Conservation (phyloP, 1,140 invertebrate species). For the Lutraria rhynchaena region DNA sequence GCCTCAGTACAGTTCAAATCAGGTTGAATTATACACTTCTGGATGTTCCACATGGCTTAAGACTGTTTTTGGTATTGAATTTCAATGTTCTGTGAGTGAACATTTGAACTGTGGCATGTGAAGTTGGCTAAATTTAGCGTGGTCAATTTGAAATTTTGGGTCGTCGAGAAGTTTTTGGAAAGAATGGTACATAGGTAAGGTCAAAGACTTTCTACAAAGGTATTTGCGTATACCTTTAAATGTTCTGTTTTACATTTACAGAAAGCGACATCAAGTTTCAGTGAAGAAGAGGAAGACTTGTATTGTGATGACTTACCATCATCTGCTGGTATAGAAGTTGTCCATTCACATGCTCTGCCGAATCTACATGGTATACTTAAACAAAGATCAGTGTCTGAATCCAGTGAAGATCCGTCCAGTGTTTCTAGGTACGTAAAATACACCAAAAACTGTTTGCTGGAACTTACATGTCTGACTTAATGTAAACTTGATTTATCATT, state of each 20-base stretch:
- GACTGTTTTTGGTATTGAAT: no score
- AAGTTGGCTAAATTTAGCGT: no score
- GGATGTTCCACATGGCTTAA: no score
- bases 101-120: no score
- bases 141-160: no score
- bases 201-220: neutral
- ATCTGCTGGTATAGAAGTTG: constrained; percentile 76
- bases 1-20: no score
- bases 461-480: no score
- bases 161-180: no score
- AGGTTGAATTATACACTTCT: no score
- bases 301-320: constrained; percentile 62
- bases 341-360: constrained; percentile 71
- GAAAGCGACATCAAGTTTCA: constrained; percentile 23
- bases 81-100: no score
- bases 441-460: no score
- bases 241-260: constrained; percentile 7
- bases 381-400: constrained; percentile 80
- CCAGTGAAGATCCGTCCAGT: constrained; percentile 76
- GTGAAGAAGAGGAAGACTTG: constrained; percentile 62
- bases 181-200: neutral
- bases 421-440: constrained; percentile 34
- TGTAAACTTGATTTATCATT: no score
- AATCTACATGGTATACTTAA: constrained; percentile 80
- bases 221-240: neutral